phyloP scores from a whole-genome alignment of 2,113 vertebrate species.

The Hemicordylus capensis region DNA sequence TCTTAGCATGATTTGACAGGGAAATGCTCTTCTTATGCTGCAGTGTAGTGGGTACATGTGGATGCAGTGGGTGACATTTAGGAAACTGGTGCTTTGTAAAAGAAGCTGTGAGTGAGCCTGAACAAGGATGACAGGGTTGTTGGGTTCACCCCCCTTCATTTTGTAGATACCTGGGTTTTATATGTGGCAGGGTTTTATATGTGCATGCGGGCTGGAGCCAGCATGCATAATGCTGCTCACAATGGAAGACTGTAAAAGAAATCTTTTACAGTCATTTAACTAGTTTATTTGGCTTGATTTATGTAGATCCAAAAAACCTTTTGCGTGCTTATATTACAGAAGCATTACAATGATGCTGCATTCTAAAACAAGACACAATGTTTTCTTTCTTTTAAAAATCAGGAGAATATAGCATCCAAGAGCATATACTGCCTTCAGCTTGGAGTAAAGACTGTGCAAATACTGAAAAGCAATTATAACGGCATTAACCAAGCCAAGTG shows the following conservation, averaged over 20 bases:
- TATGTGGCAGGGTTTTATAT: background rate
- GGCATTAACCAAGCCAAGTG: slow-evolving; percentile 55
- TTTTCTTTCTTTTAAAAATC: slow-evolving; percentile 2
- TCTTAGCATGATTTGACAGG: background rate
- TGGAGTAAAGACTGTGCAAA: slow-evolving; percentile 32
- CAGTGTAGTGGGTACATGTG: background rate
- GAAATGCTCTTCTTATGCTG: background rate
- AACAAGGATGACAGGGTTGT: fast-evolving
- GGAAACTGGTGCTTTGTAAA: background rate
- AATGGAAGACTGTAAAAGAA: slow-evolving; percentile 1
- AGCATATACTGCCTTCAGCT: background rate
- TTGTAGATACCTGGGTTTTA: background rate
- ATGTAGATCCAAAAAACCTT: slow-evolving; percentile 1
- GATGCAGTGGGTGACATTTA: background rate
- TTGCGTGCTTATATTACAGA: background rate
- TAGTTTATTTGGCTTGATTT: slow-evolving; percentile 39
- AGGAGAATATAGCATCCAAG: background rate
- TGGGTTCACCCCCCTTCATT: too few relatives aligned
- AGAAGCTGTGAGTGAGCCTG: background rate
- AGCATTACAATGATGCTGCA: slow-evolving; percentile 23
- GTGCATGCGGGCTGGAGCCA: background rate
- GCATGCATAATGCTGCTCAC: background rate
- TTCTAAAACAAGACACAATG: slow-evolving; percentile 28
- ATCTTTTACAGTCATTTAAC: slow-evolving; percentile 4
- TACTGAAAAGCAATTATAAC: slow-evolving; percentile 58